These are phyloP conservation scores for Penaeus monodon DNA, from an alignment of 2,888 invertebrate genomes.

Conservation along the genomic window DNA sequence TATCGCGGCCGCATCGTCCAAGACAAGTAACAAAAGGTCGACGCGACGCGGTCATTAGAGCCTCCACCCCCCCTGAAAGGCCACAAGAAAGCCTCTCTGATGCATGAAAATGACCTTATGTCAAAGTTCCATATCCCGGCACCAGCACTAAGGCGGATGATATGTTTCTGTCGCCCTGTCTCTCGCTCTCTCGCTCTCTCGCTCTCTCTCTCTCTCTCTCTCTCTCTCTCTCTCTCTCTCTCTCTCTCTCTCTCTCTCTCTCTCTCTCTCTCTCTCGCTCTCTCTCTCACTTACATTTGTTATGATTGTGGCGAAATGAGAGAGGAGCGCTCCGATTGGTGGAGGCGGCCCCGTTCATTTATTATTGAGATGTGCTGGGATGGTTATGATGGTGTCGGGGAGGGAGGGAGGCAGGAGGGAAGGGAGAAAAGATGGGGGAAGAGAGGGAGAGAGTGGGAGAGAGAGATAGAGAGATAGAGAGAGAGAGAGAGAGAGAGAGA, in stretches of 20 bases:
- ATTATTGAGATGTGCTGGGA: constrained; percentile 36
- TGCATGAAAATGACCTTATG: too few species aligned
- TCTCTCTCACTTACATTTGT: constrained; percentile 1
- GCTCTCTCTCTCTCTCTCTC: background rate
- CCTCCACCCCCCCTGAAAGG: too few species aligned
- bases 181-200: background rate
- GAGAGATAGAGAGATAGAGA: too few species aligned
- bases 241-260: constrained; percentile 1
- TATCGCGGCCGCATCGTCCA: too few species aligned
- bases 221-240: background rate
- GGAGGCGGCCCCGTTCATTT: constrained; percentile 33
- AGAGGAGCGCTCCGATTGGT: constrained; percentile 27
- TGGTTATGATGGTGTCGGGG: constrained; percentile 26
- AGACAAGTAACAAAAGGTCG: too few species aligned
- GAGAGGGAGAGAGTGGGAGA: too few species aligned
- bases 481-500: too few species aligned
- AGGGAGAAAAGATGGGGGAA: background rate
- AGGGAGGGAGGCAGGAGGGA: background rate
- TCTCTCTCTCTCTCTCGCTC: background rate
- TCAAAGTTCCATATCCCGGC: too few species aligned
- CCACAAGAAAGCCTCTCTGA: too few species aligned
- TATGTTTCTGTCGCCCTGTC: too few species aligned
- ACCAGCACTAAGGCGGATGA: too few species aligned
- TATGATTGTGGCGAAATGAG: background rate
- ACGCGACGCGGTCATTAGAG: too few species aligned